phyloP scores from a whole-genome alignment of 64 coral and sea anemone species.

The Hydrozoanthus tunicans region DNA sequence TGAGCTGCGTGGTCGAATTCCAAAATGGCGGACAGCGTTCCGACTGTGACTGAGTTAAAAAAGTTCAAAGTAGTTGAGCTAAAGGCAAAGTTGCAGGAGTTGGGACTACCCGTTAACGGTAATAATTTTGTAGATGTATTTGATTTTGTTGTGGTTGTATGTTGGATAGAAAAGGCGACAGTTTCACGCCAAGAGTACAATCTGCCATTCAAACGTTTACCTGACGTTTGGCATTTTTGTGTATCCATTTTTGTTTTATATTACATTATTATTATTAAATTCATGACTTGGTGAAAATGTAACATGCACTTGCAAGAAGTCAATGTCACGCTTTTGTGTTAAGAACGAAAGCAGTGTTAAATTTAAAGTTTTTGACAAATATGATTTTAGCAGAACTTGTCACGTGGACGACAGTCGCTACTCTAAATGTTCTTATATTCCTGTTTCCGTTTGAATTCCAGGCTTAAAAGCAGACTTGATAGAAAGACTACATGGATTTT shows the following conservation, averaged over 20 bases:
- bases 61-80: slow-evolving; percentile 97
- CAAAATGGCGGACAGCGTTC: slow-evolving; percentile 87
- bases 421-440: not conserved
- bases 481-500: slow-evolving; percentile 77
- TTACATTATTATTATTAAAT: too few species aligned
- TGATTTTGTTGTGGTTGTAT: not conserved
- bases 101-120: slow-evolving; percentile 93
- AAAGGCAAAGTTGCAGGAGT: slow-evolving; percentile 72
- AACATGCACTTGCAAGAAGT: too few species aligned
- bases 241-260: too few species aligned
- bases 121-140: not conserved
- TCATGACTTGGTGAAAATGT: too few species aligned
- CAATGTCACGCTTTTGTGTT: too few species aligned
- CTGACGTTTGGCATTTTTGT: too few species aligned
- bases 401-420: not conserved
- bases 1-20: slow-evolving; percentile 41
- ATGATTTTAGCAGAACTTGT: not conserved
- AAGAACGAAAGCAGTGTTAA: not conserved
- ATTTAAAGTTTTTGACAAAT: not conserved
- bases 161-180: not conserved
- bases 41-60: slow-evolving; percentile 63
- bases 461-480: slow-evolving; percentile 93
- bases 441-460: not conserved
- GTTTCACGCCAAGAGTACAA: too few species aligned
- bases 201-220: too few species aligned